Base-by-base conservation (phyloP, 2,888 invertebrate species). In the Toxonevra muliebris region DNA sequence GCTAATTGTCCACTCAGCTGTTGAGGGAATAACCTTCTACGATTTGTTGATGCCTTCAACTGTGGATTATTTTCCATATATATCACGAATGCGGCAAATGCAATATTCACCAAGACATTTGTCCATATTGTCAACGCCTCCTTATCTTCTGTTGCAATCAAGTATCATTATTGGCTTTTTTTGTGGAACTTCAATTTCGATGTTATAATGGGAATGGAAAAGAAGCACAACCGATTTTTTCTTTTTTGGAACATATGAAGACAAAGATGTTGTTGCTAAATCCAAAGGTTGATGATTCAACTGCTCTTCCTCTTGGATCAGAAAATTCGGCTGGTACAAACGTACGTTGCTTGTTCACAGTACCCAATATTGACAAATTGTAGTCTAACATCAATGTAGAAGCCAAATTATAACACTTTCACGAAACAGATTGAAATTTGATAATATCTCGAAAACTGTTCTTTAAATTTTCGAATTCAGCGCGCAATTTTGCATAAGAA, bases 51-150 rank as follows among this genome's bases (percentile, higher is more conserved):
- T n/a, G n/a, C n/a, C n/a, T n/a, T n/a, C n/a, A n/a, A n/a, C 45
- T 12, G 40, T 13, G 52, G 62, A 17, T 62, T 62, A 17, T 62
- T 62, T 19, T 62, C 62, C 40, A 65, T 48, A 17, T 68, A 68
- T 1, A 68, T 57, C 10, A 68, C 52, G 50, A 19, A 61, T 13
- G 65, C 62, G 52, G 58, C 69, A 69, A 67, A 58, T n/a, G 40
- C 55, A 12, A 63, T 65, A 69, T 69, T 67, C 69, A 19, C 57
- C 57, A 30, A 71, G 66, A 57, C 63, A 64, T 64, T 68, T 71
- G 20, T 68, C 63, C 66, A 69, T 65, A n/a, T 66, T 68, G 15
- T 71, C 70, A 66, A 68, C 70, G 58, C 57, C 67, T 53, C 62
- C 62, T 67, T 67, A 62, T 50, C 19, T 57, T 61, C 40, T 67